Evolutionary conservation across 2,113 vertebrate genomes (phyloP).

Genomic region (Aramus guarauna): DNA sequence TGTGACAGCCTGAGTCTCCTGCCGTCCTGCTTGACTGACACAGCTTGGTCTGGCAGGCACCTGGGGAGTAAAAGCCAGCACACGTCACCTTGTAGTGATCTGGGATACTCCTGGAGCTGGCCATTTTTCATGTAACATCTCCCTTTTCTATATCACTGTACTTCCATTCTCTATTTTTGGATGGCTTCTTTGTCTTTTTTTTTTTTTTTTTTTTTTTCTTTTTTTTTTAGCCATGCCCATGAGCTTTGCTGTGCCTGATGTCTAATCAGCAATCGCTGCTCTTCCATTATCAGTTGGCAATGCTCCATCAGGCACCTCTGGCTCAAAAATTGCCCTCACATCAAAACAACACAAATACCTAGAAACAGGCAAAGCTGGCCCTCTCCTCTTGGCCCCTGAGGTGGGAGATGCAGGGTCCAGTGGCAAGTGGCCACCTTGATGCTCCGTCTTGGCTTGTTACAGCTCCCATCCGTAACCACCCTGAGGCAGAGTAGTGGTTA

Average conservation of each 20-base stretch:
- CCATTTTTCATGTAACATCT: background rate
- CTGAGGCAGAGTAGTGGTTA: background rate
- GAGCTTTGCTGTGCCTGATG: background rate
- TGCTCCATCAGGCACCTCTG: background rate
- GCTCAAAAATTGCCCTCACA: background rate
- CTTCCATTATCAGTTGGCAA: slow-evolving; percentile 24
- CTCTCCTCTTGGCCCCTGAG: background rate
- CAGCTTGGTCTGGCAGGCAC: background rate
- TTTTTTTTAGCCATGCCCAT: background rate
- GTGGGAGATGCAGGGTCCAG: background rate
- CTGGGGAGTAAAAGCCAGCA: background rate
- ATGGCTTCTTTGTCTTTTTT: background rate
- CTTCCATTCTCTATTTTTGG: background rate
- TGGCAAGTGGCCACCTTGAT: background rate
- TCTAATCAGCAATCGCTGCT: background rate
- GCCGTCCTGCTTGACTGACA: background rate
- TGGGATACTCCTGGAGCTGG: background rate
- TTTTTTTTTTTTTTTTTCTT: background rate
- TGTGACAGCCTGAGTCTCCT: background rate
- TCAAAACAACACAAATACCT: background rate
- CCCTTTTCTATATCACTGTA: background rate
- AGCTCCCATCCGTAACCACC: background rate
- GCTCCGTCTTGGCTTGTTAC: background rate
- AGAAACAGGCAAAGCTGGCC: background rate
- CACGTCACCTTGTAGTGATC: accelerated